Base-by-base conservation (phyloP, 2,888 invertebrate genomes). In the Hyalella azteca region DNA sequence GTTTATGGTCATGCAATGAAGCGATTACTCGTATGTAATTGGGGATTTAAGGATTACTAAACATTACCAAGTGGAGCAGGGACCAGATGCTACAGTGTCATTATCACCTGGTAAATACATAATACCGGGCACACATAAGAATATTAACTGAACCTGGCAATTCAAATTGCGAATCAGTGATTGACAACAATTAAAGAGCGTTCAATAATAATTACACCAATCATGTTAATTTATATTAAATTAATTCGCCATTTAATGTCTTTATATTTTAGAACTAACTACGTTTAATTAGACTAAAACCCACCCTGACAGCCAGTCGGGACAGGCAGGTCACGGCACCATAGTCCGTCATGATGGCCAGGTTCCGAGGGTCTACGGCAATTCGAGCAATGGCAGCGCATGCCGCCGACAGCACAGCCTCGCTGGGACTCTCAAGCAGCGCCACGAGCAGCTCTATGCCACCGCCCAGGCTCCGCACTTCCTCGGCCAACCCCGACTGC, bases 291-390 rank as follows among this genome's bases (percentile, higher is more conserved):
- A 45, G 15, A 9, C 45, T 11, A 11, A 36, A 3, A 39, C 73
- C n/a, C 73, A 83, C 81, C 79, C 82, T 82, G 60, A 80, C 79
- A 19, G 83, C 81, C 15, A 84, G 79, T 15, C 73, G 54, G 50
- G 77, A 97, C 91, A 86, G 92, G 92, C 0, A 96, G 93, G 92
- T 92, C 9, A 98, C 95, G 0, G 95, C 95, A 0, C 95, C 95
- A 86, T 97, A 94, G 88, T 98, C 97, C 0, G 96, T 95, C 78
- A 98, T 93, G 29, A 98, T 95, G 0, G 96, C 97, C 85, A 98
- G 90, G 89, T 97, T 98, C 87, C 97, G 97, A 76, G 92, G 91
- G 88, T 97, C 96, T 86, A 92, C 92, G 0, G 97, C 97, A 41
- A 97, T 95, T 77, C 94, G 94, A 13, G 89, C 89, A 41, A 90